phyloP scores from a whole-genome alignment of 2,888 invertebrate genomes.

The Allophyes oxyacanthae region DNA sequence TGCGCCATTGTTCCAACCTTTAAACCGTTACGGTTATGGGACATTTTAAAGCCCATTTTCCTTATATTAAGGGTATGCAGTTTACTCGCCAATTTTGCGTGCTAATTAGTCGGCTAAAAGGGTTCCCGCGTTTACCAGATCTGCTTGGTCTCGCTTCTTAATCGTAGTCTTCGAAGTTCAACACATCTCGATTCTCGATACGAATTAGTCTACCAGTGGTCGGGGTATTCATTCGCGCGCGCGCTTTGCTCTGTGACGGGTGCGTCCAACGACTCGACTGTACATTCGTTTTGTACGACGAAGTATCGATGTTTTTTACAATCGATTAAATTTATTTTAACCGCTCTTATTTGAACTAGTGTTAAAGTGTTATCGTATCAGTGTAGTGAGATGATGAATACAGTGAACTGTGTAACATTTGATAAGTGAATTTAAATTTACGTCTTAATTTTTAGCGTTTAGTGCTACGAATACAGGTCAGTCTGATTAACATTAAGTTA shows the following conservation, averaged over 20 bases:
- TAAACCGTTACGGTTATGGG: slow-evolving; percentile 52
- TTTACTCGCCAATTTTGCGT: slow-evolving; percentile 49
- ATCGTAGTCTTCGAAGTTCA: slow-evolving; percentile 54
- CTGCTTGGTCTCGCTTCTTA: slow-evolving; percentile 45
- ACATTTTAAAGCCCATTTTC: slow-evolving; percentile 51
- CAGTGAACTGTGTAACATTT: slow-evolving; percentile 39
- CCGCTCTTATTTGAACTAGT: slow-evolving; percentile 29
- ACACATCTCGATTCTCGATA: slow-evolving; percentile 54
- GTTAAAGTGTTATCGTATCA: slow-evolving; percentile 42
- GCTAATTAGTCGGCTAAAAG: slow-evolving; percentile 55
- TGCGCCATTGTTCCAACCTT: slow-evolving; percentile 60
- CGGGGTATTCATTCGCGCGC: slow-evolving; percentile 80
- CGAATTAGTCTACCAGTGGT: slow-evolving; percentile 35
- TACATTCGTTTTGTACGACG: slow-evolving; percentile 53
- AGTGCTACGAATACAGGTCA: slow-evolving; percentile 43
- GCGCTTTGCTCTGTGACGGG: slow-evolving; percentile 75
- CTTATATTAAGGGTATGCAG: slow-evolving; percentile 46
- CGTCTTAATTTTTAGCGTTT: slow-evolving; percentile 12
- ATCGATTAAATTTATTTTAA: slow-evolving; percentile 56
- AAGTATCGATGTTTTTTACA: slow-evolving; percentile 68
- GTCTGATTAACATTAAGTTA: slow-evolving; percentile 27
- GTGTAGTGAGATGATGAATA: slow-evolving; percentile 46
- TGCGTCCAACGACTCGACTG: slow-evolving; percentile 66
- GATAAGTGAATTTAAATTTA: slow-evolving; percentile 40
- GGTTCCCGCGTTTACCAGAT: slow-evolving; percentile 37